Percentiles rank a stretch among this genome's conserved stretches.
Evolutionary conservation across 2,797 vertebrate species (phyloP).

Genomic region (Anableps anableps): DNA sequence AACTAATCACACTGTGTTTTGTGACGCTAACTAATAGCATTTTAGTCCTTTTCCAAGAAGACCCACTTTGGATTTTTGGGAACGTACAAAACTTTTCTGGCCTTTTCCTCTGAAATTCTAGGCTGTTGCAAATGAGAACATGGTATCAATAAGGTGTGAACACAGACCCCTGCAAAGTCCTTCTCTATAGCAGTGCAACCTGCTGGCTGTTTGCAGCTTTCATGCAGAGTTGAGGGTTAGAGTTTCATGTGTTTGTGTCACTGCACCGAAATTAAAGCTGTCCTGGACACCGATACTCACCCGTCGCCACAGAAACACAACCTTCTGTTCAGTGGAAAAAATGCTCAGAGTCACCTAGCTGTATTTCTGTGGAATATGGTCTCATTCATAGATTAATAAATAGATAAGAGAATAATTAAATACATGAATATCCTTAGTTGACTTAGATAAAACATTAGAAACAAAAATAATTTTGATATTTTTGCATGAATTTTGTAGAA

Average conservation of each 20-base stretch:
- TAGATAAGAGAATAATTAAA: not conserved
- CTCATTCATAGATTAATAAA: not conserved
- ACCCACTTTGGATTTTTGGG: not conserved
- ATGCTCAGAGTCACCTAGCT: not conserved
- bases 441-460: not conserved
- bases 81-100: not conserved
- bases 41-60: not conserved
- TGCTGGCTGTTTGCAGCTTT: not conserved
- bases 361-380: not conserved
- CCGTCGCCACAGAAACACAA: constrained; percentile 34
- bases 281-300: constrained; percentile 44
- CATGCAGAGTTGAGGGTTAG: constrained; percentile 24
- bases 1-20: not conserved
- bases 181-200: not conserved
- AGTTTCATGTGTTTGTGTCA: constrained; percentile 29
- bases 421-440: not conserved
- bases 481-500: not conserved
- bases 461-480: not conserved
- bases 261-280: constrained; percentile 37
- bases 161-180: not conserved
- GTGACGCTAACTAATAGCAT: not conserved
- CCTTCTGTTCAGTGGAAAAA: constrained; percentile 15
- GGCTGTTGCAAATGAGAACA: not conserved
- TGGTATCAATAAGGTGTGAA: not conserved
- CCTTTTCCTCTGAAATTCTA: not conserved